A percentile compares a stretch with the other conserved stretches of the same genome.
Conservation (phyloP, 2,797 vertebrate species). For the Pyrocephalus nanus region DNA sequence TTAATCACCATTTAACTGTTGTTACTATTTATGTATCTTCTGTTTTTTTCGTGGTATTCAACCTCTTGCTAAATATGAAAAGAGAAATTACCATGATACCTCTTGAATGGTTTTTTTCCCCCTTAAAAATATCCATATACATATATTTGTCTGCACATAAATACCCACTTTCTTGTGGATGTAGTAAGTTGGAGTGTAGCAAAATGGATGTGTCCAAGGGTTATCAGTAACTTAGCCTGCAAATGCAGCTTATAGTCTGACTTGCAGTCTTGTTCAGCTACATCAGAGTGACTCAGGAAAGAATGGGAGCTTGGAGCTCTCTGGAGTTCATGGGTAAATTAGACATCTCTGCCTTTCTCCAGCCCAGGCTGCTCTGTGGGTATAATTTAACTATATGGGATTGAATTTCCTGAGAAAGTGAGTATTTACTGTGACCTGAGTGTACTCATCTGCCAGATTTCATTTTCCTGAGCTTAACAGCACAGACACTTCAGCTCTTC, state of each 20-base stretch:
- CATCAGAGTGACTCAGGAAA: not conserved
- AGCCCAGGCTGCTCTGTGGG: not conserved
- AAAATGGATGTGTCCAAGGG: not conserved
- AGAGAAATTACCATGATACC: not conserved
- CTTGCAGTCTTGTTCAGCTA: not conserved
- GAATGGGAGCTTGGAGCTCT: not conserved
- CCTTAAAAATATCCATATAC: accelerated
- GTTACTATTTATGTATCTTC: not conserved
- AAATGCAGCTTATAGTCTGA: not conserved
- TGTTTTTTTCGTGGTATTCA: not conserved
- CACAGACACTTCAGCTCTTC: constrained; percentile 12
- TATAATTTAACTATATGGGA: not conserved
- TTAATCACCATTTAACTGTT: not conserved
- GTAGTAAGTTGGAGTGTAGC: not conserved
- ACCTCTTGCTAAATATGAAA: not conserved
- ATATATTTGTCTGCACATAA: accelerated
- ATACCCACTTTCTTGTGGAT: accelerated
- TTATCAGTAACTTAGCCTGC: not conserved
- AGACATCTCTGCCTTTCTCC: not conserved
- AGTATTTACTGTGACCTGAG: constrained; percentile 7
- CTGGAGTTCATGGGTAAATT: not conserved
- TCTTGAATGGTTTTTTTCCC: not conserved
- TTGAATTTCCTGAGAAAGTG: not conserved
- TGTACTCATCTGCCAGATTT: constrained; percentile 12
- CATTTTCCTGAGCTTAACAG: constrained; percentile 23